Evolutionary conservation across 2,113 vertebrate species (phyloP).

Genomic region (Tetrao urogallus): DNA sequence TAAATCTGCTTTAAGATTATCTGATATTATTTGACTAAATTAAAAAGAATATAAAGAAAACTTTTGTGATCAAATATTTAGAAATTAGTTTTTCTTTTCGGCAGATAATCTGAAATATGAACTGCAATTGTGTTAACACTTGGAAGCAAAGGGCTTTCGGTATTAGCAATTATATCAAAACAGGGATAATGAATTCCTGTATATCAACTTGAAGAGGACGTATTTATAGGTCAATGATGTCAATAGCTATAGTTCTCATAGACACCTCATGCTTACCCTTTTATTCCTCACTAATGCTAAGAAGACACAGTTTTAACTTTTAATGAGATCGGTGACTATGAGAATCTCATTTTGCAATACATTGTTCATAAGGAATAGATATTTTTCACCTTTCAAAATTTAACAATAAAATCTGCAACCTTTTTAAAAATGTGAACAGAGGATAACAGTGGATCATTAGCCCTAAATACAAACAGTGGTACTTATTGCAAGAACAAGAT

Average conservation of each 20-base stretch:
- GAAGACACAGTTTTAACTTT: conserved; percentile 61
- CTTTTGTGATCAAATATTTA: conserved; percentile 85
- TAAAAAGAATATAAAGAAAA: conserved; percentile 77
- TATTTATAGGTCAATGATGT: conserved; percentile 82
- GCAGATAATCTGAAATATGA: conserved; percentile 80
- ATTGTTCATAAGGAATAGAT: not conserved
- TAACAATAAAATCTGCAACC: not conserved
- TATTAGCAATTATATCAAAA: conserved; percentile 82
- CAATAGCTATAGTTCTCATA: conserved; percentile 75
- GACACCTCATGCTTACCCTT: conserved; percentile 63
- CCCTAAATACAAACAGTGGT: not conserved
- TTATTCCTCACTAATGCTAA: conserved; percentile 60
- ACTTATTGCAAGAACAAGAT: not conserved
- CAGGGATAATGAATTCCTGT: conserved; percentile 75
- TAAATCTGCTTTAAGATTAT: conserved; percentile 79
- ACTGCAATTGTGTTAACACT: conserved; percentile 79
- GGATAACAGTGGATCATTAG: accelerated
- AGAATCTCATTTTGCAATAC: conserved; percentile 5
- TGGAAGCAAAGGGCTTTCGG: conserved; percentile 76
- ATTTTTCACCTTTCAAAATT: conserved; percentile 36
- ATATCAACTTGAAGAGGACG: conserved; percentile 70
- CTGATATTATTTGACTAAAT: conserved; percentile 87
- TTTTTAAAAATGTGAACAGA: not conserved
- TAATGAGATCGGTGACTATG: conserved; percentile 48
- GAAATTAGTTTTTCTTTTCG: conserved; percentile 81